A percentile compares a stretch with the other conserved stretches of the same genome.
Conservation (phyloP, 2,888 invertebrate species). For the Tinea trinotella region DNA sequence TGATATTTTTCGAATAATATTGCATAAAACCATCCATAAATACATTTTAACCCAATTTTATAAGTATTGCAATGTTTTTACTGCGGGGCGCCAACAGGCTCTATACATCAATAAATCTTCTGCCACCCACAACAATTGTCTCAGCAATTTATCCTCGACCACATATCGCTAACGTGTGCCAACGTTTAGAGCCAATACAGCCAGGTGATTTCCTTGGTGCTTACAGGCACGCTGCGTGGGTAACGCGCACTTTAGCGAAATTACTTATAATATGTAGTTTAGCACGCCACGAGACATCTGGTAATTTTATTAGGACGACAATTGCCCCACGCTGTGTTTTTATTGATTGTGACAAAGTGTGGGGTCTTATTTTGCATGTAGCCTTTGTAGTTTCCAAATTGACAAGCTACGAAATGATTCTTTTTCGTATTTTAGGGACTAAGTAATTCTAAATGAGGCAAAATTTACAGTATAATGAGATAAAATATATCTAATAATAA, state of each 20-base stretch:
- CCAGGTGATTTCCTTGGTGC: too few species aligned
- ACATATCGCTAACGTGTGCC: neutral
- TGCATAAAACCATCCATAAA: neutral
- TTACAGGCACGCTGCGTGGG: too few species aligned
- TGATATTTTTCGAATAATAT: too few species aligned
- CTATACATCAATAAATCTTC: conserved; percentile 1
- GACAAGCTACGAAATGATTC: too few species aligned
- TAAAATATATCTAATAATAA: too few species aligned
- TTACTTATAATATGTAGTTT: neutral
- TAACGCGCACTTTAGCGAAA: too few species aligned
- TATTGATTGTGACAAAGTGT: neutral
- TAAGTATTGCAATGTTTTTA: neutral
- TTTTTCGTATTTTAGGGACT: too few species aligned
- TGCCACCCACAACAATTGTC: conserved; percentile 5
- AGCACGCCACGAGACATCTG: neutral
- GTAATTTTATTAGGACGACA: neutral
- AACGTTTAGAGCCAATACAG: too few species aligned
- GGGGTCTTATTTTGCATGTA: too few species aligned
- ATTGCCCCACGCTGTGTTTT: neutral
- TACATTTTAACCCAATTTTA: neutral
- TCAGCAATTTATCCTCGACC: neutral
- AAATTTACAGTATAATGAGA: too few species aligned
- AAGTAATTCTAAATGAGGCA: too few species aligned
- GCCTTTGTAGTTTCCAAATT: too few species aligned
- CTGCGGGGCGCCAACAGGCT: conserved; percentile 5